These are phyloP conservation scores for Anthophora plumipes DNA, from an alignment of 2,888 invertebrate species.

Conservation along the genomic window DNA sequence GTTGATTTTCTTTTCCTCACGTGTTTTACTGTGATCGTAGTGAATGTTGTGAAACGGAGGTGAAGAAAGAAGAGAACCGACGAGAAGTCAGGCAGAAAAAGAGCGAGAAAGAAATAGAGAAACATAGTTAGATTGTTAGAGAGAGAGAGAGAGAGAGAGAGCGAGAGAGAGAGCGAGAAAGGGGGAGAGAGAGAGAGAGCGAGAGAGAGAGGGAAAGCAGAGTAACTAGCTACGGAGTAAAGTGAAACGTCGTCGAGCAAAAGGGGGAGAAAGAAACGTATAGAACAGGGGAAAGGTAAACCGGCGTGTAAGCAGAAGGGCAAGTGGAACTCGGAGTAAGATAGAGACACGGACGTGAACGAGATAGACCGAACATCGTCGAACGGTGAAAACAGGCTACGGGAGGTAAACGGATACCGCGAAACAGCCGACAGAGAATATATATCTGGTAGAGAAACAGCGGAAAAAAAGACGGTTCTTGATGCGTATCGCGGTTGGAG, in stretches of 20 bases:
- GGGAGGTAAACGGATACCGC: conserved; percentile 10
- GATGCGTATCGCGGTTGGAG: conserved; percentile 52
- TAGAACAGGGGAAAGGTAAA: conserved; percentile 5
- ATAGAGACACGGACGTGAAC: conserved; percentile 34
- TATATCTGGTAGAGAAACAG: not conserved
- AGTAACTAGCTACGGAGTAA: conserved; percentile 14
- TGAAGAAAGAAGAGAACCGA: conserved; percentile 64
- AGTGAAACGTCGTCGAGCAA: conserved; percentile 33
- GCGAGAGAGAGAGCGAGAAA: not conserved
- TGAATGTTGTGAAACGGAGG: conserved; percentile 69
- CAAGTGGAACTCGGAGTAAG: conserved; percentile 44
- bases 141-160: conserved; percentile 3
- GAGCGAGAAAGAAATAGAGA: conserved; percentile 5
- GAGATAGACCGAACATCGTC: conserved; percentile 18
- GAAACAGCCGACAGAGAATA: conserved; percentile 18
- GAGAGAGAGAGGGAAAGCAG: not conserved
- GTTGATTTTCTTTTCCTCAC: conserved; percentile 41
- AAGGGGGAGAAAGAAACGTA: conserved; percentile 4
- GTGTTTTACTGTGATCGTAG: conserved; percentile 63
- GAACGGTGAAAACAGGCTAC: conserved; percentile 26
- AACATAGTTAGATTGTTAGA: not conserved
- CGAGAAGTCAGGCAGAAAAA: conserved; percentile 32
- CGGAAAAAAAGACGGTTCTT: conserved; percentile 37
- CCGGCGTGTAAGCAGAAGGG: not conserved
- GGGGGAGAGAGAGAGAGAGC: not conserved